phyloP scores from a whole-genome alignment of 2,888 invertebrate genomes.

The Maniola hyperantus region DNA sequence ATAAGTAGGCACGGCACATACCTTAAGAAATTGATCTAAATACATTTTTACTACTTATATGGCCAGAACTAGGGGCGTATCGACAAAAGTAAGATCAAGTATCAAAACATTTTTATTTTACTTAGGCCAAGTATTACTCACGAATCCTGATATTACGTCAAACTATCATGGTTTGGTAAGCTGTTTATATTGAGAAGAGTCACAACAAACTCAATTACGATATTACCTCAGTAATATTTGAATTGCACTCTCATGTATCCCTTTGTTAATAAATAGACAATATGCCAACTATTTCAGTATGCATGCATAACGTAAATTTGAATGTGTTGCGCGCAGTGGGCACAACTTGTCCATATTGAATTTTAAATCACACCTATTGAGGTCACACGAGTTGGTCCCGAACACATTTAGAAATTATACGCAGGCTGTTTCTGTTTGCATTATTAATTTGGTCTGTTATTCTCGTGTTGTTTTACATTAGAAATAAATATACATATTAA shows the following conservation, averaged over 20 bases:
- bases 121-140: too few species aligned
- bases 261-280: background rate
- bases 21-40: too few species aligned
- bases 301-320: conserved; percentile 13
- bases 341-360: conserved; percentile 17
- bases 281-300: background rate
- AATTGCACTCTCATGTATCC: background rate
- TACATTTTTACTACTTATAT: too few species aligned
- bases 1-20: too few species aligned
- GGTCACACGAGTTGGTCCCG: conserved; percentile 4
- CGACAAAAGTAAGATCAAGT: too few species aligned
- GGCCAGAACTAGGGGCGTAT: too few species aligned
- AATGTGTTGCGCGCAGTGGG: background rate
- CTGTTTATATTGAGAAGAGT: too few species aligned
- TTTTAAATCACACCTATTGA: conserved; percentile 21
- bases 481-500: background rate
- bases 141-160: too few species aligned
- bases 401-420: conserved; percentile 7
- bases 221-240: too few species aligned
- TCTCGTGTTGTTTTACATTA: background rate
- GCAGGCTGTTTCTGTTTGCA: background rate
- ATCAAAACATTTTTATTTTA: too few species aligned
- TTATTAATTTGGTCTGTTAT: conserved; percentile 10
- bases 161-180: too few species aligned
- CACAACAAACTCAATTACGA: too few species aligned